Evolutionary conservation across 1,140 invertebrate species (phyloP).

Genomic region (Metaphire vulgaris): DNA sequence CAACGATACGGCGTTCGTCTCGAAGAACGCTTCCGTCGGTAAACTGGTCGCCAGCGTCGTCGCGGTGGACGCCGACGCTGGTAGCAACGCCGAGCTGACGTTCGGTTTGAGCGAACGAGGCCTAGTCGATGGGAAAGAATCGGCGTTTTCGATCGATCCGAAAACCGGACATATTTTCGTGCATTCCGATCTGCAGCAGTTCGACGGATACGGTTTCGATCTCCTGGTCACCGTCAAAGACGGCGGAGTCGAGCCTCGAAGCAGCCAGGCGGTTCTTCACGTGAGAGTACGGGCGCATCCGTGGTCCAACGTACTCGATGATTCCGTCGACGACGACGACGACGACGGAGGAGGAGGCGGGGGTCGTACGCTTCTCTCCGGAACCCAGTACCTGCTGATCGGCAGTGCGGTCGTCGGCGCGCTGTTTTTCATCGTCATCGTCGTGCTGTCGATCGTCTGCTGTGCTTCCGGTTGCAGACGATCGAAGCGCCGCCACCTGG

Average conservation of each 20-base stretch:
- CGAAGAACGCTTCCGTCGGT: not conserved
- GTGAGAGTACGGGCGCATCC: too few species aligned
- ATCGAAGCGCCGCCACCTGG: not conserved
- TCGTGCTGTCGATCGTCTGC: not conserved
- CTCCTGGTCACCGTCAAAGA: not conserved
- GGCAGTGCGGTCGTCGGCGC: not conserved
- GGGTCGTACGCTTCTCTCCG: not conserved
- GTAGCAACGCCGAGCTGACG: constrained; percentile 23
- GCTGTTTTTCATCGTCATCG: not conserved
- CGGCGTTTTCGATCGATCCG: constrained; percentile 20
- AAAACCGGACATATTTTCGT: constrained; percentile 14
- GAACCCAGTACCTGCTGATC: not conserved
- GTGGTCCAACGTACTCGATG: too few species aligned
- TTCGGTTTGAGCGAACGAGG: not conserved
- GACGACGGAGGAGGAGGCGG: too few species aligned
- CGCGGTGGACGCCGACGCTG: constrained; percentile 25
- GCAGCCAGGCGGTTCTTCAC: not conserved
- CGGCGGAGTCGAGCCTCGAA: not conserved
- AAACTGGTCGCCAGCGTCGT: constrained; percentile 19
- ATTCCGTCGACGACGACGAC: too few species aligned
- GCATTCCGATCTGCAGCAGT: not conserved
- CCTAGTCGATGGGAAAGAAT: constrained; percentile 7
- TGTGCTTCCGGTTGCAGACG: not conserved
- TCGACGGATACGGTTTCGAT: not conserved
- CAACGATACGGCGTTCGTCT: constrained; percentile 7